Percentiles rank a stretch among this genome's conserved stretches.
These are phyloP conservation scores for Globodera ellingtonae DNA, from an alignment of 1,140 invertebrate genomes.

Conservation along the genomic window DNA sequence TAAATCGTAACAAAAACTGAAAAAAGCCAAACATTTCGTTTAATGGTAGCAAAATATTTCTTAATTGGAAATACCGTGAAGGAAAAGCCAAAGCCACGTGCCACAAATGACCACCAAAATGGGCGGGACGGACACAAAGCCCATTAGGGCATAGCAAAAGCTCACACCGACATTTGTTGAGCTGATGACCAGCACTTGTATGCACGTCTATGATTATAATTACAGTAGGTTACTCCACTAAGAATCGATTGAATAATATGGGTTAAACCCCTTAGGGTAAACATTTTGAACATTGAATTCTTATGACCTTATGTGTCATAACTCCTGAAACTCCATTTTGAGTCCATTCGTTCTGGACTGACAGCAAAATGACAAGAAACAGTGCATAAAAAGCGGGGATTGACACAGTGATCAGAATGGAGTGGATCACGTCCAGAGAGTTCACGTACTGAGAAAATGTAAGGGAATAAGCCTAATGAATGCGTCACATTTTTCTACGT, in stretches of 20 bases:
- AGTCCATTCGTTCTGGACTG: neutral
- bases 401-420: neutral
- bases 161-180: neutral
- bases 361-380: neutral
- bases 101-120: neutral
- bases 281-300: neutral
- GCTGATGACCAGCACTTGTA: neutral
- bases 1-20: neutral
- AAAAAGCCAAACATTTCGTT: neutral
- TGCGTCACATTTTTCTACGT: too few species aligned
- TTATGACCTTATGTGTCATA: neutral
- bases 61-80: neutral
- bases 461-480: neutral
- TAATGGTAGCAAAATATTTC: neutral
- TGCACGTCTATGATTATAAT: neutral
- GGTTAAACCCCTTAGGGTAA: neutral
- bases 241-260: neutral
- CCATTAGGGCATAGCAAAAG: constrained; percentile 11
- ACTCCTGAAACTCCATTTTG: neutral
- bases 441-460: neutral
- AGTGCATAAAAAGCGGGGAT: constrained; percentile 1
- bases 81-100: constrained; percentile 1
- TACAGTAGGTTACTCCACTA: too few species aligned
- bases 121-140: neutral
- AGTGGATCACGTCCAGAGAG: neutral